Conservation (phyloP, 2,113 vertebrate species). For the Tyrannus savana region DNA sequence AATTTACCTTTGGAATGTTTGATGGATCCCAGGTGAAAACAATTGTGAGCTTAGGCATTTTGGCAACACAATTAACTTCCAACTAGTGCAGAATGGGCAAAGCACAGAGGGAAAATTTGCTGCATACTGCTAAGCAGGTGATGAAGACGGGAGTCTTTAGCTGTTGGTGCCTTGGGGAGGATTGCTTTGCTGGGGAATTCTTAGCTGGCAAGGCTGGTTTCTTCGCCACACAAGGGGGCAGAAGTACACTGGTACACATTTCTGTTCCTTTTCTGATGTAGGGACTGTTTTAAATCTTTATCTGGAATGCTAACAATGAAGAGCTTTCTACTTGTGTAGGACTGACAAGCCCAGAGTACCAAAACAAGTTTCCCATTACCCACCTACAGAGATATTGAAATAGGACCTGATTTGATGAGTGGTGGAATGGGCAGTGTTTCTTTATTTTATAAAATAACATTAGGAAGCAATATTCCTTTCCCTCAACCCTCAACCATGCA, state of each 20-base stretch:
- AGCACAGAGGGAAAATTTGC: not conserved
- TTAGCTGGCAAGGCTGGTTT: not conserved
- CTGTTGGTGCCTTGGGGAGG: not conserved
- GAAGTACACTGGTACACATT: fast-evolving
- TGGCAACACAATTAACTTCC: not conserved
- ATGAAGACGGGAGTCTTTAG: not conserved
- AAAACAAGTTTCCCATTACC: not conserved
- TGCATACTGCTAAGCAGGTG: fast-evolving
- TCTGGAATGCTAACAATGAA: not conserved
- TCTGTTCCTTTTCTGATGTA: not conserved
- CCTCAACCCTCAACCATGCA: fast-evolving
- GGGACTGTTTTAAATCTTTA: not conserved
- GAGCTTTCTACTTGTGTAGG: not conserved
- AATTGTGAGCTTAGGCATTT: not conserved
- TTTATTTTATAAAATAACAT: not conserved
- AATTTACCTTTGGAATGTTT: not conserved
- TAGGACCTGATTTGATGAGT: not conserved
- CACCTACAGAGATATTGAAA: not conserved
- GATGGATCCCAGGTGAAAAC: not conserved
- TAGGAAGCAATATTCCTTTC: not conserved
- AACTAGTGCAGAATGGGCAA: not conserved
- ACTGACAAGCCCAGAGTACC: not conserved
- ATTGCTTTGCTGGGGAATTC: not conserved
- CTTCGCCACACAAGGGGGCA: not conserved
- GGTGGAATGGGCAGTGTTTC: not conserved